Evolutionary conservation across 2,888 invertebrate species (phyloP), one percentile per base, ranked within the genome.

Genomic region (Globia sparganii): DNA sequence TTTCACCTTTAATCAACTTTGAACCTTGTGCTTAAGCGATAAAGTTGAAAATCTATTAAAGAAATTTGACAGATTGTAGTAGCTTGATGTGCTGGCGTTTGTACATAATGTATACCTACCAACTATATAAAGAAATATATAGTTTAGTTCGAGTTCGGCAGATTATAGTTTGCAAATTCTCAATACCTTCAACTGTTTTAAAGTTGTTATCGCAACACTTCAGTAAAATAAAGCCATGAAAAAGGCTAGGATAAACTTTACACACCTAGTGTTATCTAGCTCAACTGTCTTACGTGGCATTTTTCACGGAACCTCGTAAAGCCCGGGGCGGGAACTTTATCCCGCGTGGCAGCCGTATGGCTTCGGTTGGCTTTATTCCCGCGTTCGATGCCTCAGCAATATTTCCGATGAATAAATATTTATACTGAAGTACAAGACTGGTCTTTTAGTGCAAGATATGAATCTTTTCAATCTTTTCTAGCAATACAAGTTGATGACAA

Each of bases 321-420:
- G 62, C 37, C 64, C 43, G 62, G 43, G 28, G 25, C 69, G 40
- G 65, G 40, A 56, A 66, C 71, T 78, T 78, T 79, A 86, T 76
- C 68, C 65, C 28, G 37, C n/a, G 15, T 37, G 58, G 40, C 62
- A 77, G 49, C n/a, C n/a, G 61, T 70, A 64, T 64, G 70, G 83
- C 77, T 86, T 80, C 66, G 21, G 40, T 40, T 21, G 53, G 40
- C 70, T 79, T 62, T 67, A 69, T 70, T 65, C 61, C 59, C 66
- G 64, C 53, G 21, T 76, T 72, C 72, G 67, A 75, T 40, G 69
- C 37, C 61, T 75, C 72, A 73, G 80, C 61, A 72, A 75, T 75
- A 65, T 86, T 59, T 59, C n/a, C 67, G 40, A 69, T 72, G 77
- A 77, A 86, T 75, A 83, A 79, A 86, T 86, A 72, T 86, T 76